These are phyloP conservation scores for Aplocera efformata DNA, from an alignment of 2,888 invertebrate species.

Conservation along the genomic window DNA sequence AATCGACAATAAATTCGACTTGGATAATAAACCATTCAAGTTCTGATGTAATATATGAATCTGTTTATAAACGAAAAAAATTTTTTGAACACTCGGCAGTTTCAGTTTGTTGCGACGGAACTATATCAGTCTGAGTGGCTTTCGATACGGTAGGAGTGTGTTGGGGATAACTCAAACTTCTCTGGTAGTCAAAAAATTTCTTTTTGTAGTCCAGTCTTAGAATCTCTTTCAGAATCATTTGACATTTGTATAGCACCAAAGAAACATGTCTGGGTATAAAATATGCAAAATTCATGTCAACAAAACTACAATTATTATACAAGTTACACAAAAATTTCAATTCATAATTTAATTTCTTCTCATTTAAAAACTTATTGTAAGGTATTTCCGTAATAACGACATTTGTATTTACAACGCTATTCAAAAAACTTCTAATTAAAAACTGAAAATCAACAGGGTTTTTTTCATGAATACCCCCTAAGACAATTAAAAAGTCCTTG, in stretches of 20 bases:
- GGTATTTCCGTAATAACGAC: conserved; percentile 5
- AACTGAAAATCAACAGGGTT: neutral
- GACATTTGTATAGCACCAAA: conserved; percentile 1
- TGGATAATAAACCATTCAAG: conserved; percentile 1
- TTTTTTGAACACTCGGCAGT: neutral
- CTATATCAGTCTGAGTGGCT: conserved; percentile 1
- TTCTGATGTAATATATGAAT: conserved; percentile 6
- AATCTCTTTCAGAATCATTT: conserved; percentile 1
- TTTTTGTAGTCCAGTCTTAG: neutral
- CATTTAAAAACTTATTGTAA: neutral
- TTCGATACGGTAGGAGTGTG: no score
- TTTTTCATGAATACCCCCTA: conserved; percentile 4
- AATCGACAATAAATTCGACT: conserved; percentile 1
- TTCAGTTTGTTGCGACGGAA: neutral
- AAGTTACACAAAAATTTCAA: conserved; percentile 1
- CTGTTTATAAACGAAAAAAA: conserved; percentile 7
- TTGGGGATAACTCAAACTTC: no score
- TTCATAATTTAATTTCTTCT: conserved; percentile 3
- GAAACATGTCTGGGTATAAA: neutral
- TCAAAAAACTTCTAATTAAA: conserved; percentile 1
- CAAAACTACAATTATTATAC: conserved; percentile 1
- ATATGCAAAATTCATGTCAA: conserved; percentile 2
- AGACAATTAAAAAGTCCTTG: conserved; percentile 3
- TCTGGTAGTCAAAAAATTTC: no score
- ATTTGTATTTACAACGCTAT: neutral